Evolutionary conservation across 2,113 vertebrate species (phyloP).

Genomic region (Copsychus sechellarum): DNA sequence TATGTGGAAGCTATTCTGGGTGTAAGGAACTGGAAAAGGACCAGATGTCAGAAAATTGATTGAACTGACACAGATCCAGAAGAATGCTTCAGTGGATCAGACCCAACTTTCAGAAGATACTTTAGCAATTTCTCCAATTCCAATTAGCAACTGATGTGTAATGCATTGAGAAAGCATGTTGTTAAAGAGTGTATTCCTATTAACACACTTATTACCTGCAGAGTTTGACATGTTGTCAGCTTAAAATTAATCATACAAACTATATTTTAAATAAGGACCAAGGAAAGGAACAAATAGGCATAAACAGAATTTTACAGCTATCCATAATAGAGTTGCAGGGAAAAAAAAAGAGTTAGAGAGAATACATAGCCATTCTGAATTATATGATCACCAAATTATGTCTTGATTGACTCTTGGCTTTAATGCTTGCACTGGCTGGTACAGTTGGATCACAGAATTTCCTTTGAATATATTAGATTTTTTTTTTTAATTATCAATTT

Average conservation of each 20-base stretch:
- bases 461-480: slow-evolving; percentile 23
- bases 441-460: not conserved
- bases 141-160: not conserved
- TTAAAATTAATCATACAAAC: not conserved
- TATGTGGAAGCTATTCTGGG: not conserved
- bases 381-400: not conserved
- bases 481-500: not conserved
- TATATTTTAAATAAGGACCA: slow-evolving; percentile 13
- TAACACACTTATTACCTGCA: not conserved
- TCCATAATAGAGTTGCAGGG: not conserved
- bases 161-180: not conserved
- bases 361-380: not conserved
- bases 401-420: slow-evolving; percentile 30
- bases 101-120: not conserved
- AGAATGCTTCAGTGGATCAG: not conserved
- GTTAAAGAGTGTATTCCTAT: not conserved
- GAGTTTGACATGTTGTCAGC: not conserved
- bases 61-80: not conserved
- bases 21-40: not conserved
- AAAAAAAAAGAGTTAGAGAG: not conserved
- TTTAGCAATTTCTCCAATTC: slow-evolving; percentile 2
- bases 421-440: not conserved
- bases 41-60: not conserved
- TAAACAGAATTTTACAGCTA: not conserved
- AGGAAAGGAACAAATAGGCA: not conserved